A percentile compares a stretch with the other conserved stretches of the same genome.
Evolutionary conservation across 2,113 vertebrate genomes (phyloP).

Genomic region (Pluvianellus socialis): DNA sequence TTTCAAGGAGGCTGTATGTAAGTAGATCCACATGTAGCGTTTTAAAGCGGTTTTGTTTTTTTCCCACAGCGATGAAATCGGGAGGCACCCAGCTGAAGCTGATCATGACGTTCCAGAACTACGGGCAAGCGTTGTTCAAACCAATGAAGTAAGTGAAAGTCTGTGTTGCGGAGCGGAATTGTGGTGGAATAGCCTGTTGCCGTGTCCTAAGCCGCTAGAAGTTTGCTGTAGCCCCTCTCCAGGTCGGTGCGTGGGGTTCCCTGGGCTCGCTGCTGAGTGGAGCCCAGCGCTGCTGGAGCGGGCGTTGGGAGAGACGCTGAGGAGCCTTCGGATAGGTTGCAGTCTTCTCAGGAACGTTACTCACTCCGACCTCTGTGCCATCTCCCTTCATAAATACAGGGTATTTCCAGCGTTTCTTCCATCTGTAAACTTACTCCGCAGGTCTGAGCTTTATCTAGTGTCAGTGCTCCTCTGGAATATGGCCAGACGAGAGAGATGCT

Average conservation of each 20-base stretch:
- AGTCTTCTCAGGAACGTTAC: neutral
- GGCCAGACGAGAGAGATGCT: neutral
- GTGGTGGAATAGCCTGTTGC: neutral
- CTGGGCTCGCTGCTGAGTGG: neutral
- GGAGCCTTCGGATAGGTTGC: neutral
- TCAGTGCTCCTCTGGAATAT: neutral
- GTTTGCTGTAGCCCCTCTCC: neutral
- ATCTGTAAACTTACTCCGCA: neutral
- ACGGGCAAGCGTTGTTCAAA: constrained; percentile 96
- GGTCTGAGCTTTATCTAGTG: neutral
- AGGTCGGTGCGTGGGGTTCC: neutral
- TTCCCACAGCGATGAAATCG: constrained; percentile 92
- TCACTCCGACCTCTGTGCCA: neutral
- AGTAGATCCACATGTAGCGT: neutral
- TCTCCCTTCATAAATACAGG: neutral
- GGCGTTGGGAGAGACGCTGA: neutral
- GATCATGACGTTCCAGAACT: constrained; percentile 99
- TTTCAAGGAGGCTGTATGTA: neutral
- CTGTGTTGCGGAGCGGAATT: neutral
- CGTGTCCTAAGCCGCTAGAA: neutral
- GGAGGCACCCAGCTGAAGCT: constrained; percentile 98
- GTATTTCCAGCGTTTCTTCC: neutral
- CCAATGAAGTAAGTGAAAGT: constrained; percentile 95
- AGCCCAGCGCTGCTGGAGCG: neutral
- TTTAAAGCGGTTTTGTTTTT: neutral